phyloP scores from a whole-genome alignment of 2,113 vertebrate genomes.

The Hypocryptadius cinnamomeus region DNA sequence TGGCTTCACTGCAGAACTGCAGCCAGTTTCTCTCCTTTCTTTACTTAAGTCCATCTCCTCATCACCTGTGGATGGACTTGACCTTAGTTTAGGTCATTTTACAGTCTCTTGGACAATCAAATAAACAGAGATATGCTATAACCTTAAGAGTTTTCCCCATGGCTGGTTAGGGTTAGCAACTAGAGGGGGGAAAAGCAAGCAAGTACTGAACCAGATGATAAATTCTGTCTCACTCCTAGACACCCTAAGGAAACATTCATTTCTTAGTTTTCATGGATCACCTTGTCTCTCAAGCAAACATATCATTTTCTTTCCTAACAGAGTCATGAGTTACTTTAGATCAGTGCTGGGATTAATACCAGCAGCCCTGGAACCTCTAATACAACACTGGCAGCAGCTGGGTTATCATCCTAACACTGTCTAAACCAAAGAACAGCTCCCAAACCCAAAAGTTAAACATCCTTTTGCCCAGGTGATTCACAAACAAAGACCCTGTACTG shows the following conservation, averaged over 20 bases:
- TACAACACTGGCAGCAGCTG: neutral
- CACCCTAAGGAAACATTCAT: neutral
- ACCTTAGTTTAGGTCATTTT: neutral
- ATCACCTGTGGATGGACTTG: neutral
- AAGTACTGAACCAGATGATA: neutral
- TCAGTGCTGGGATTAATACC: neutral
- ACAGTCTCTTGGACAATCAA: neutral
- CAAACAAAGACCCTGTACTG: neutral
- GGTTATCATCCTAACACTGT: neutral
- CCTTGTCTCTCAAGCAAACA: conserved; percentile 12
- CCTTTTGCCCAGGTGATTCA: neutral
- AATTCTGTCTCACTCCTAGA: neutral
- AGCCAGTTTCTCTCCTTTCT: neutral
- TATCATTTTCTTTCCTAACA: neutral
- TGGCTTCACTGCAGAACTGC: neutral
- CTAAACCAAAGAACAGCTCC: neutral
- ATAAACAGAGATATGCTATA: neutral
- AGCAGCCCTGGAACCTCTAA: neutral
- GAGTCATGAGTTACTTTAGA: neutral
- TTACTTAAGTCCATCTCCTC: fast-evolving
- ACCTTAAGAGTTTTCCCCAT: neutral
- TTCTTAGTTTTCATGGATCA: neutral
- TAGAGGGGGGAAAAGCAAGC: neutral
- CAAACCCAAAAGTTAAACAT: neutral
- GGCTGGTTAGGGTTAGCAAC: neutral